Conservation (phyloP, 2,888 invertebrate genomes). For the Andrena minutula region DNA sequence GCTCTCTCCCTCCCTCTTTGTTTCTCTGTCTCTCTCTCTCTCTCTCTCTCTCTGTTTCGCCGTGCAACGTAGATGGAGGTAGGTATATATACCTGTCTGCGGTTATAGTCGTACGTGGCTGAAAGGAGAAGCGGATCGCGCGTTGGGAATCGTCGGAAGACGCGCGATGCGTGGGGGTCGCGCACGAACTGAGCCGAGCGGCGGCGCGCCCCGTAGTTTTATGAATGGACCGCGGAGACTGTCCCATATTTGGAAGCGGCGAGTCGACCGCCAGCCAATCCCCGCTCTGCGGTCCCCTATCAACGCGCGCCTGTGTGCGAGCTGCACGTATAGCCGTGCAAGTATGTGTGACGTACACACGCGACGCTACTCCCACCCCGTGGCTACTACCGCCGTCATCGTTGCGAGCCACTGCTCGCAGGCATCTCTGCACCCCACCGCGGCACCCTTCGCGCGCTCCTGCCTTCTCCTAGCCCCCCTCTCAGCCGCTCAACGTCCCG, state of each 20-base stretch:
- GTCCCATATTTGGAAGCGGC: conserved; percentile 94
- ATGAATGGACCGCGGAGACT: conserved; percentile 92
- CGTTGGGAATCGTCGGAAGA: conserved; percentile 69
- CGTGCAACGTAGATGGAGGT: conserved; percentile 43
- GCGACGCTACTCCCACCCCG: conserved; percentile 45
- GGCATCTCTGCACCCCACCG: conserved; percentile 55
- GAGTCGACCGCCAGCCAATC: conserved; percentile 86
- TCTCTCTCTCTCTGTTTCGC: conserved; percentile 27
- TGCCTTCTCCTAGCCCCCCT: conserved; percentile 58
- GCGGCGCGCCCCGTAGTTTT: conserved; percentile 91
- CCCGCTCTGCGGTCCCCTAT: conserved; percentile 79
- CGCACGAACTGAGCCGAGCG: conserved; percentile 87
- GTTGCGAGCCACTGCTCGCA: conserved; percentile 48
- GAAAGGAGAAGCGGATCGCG: conserved; percentile 62
- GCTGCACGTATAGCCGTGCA: conserved; percentile 24
- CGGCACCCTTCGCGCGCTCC: conserved; percentile 85
- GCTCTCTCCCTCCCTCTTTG: conserved; percentile 14
- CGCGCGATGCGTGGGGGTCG: conserved; percentile 85
- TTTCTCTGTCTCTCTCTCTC: conserved; percentile 22
- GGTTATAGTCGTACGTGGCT: conserved; percentile 52
- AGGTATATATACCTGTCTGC: conserved; percentile 40
- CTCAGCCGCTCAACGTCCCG: conserved; percentile 13
- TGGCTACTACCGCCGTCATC: conserved; percentile 72
- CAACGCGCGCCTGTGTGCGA: conserved; percentile 59
- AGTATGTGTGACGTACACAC: conserved; percentile 54